Conservation (phyloP, 2,113 vertebrate genomes). For the Meriones unguiculatus region DNA sequence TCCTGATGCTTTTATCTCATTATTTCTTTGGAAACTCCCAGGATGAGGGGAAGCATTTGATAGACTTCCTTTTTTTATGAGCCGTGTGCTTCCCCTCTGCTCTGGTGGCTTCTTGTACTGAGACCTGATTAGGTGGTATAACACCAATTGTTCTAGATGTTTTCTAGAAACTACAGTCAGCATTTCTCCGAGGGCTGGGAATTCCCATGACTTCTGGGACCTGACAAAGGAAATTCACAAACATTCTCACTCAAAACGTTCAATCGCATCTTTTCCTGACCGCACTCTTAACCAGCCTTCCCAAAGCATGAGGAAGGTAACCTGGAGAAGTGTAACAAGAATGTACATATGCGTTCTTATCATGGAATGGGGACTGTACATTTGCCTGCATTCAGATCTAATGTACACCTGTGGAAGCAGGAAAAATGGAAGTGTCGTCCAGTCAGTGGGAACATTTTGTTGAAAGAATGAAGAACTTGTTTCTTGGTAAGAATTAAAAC, state of each 20-base stretch:
- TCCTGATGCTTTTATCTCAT: background rate
- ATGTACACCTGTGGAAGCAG: background rate
- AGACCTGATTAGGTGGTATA: background rate
- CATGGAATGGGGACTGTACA: background rate
- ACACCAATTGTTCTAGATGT: background rate
- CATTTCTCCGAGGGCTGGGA: slow-evolving; percentile 54
- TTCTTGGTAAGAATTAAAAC: background rate
- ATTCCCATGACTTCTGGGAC: slow-evolving; percentile 45
- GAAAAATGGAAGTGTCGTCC: background rate
- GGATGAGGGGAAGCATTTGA: background rate
- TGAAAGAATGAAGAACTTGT: background rate
- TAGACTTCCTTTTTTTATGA: background rate
- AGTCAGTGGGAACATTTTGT: background rate
- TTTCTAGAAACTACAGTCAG: slow-evolving; percentile 63
- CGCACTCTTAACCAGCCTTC: background rate
- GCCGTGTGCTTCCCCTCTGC: background rate
- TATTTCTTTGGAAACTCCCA: slow-evolving; percentile 48
- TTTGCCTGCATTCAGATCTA: background rate
- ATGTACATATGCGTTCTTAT: background rate
- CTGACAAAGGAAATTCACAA: slow-evolving; percentile 52
- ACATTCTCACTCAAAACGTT: slow-evolving; percentile 4
- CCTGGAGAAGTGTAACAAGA: background rate
- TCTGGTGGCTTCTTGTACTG: background rate
- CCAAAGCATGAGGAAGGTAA: background rate
- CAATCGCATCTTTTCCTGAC: background rate